These are phyloP conservation scores for Hexactinellida sp. DNA, from an alignment of 37 sponge, comb jelly and placozoan genomes.

Conservation along the genomic window DNA sequence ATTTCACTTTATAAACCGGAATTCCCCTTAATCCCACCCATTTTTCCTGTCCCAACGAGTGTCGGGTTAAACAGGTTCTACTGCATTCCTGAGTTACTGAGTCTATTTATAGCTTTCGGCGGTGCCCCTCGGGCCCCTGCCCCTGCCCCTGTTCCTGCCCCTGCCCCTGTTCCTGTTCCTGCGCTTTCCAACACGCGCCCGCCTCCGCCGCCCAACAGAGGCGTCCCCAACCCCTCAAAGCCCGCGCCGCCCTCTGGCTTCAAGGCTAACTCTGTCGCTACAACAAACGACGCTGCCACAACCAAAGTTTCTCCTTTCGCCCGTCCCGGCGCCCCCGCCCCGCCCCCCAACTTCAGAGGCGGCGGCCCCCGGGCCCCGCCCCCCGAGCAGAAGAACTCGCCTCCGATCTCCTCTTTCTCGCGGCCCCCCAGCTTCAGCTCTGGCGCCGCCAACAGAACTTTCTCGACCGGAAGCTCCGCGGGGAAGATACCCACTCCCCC, in stretches of 20 bases:
- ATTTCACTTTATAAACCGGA: no score
- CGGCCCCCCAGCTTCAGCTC: background rate
- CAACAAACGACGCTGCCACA: background rate
- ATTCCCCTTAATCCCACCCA: no score
- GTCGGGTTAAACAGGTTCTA: no score
- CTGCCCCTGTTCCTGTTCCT: background rate
- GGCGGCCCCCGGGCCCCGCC: background rate
- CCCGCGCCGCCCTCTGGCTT: slow-evolving; percentile 7
- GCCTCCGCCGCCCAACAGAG: background rate
- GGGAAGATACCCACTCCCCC: background rate
- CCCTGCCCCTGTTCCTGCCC: background rate
- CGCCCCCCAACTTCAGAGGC: background rate
- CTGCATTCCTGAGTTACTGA: no score
- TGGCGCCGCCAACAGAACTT: background rate
- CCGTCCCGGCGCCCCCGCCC: background rate
- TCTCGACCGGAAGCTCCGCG: background rate
- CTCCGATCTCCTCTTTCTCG: background rate
- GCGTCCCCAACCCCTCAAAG: background rate
- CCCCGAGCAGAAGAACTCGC: background rate
- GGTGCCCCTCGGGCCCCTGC: no score
- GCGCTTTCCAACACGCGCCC: background rate
- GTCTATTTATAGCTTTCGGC: no score
- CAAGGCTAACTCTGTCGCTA: background rate
- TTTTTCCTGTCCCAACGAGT: no score
- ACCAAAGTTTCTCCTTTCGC: background rate